These are phyloP conservation scores for Monomorium pharaonis DNA, from an alignment of 1,140 invertebrate genomes.

Conservation along the genomic window DNA sequence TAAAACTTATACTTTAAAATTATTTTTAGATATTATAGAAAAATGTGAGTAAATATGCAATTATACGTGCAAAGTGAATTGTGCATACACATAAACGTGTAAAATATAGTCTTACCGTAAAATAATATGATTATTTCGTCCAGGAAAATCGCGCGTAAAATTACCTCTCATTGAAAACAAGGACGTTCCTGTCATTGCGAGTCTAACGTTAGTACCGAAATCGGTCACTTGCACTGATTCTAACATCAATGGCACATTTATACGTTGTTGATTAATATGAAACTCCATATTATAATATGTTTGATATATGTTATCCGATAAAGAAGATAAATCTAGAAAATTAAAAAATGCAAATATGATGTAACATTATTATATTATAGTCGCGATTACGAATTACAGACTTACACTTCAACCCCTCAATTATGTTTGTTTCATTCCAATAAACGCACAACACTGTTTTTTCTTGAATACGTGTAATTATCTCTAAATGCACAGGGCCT, in stretches of 20 bases:
- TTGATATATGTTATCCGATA: conserved; percentile 78
- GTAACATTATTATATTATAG: neutral
- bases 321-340: conserved; percentile 80
- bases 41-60: neutral
- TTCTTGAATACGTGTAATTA: conserved; percentile 86
- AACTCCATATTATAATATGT: conserved; percentile 85
- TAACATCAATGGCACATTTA: conserved; percentile 84
- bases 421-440: conserved; percentile 86
- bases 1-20: neutral
- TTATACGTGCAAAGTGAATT: neutral
- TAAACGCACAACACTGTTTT: conserved; percentile 87
- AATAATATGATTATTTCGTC: conserved; percentile 86
- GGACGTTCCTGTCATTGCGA: conserved; percentile 84
- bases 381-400: conserved; percentile 28
- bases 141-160: conserved; percentile 83
- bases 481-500: conserved; percentile 86
- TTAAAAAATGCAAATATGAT: conserved; percentile 30
- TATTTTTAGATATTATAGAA: neutral
- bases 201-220: conserved; percentile 86
- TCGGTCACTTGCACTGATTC: conserved; percentile 85
- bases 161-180: conserved; percentile 86
- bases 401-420: conserved; percentile 82
- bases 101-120: conserved; percentile 81
- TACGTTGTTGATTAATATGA: conserved; percentile 85
- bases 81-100: conserved; percentile 9